Percentiles rank a stretch among this genome's conserved stretches.
Conservation (phyloP, 2,113 vertebrate genomes). For the Dromaius novaehollandiae region DNA sequence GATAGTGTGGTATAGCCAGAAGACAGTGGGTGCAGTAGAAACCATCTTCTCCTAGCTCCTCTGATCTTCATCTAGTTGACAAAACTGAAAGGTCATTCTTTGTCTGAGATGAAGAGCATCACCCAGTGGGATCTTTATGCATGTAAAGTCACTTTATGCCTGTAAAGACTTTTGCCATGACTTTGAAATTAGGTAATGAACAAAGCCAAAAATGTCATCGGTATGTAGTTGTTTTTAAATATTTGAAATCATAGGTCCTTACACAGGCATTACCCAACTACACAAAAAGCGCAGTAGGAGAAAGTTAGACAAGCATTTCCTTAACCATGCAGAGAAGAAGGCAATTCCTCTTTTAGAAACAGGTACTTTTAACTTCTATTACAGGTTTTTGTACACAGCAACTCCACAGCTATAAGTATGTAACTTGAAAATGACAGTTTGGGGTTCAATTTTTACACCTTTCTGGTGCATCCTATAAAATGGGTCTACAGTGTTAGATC, state of each 20-base stretch:
- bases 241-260: not conserved
- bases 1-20: too few relatives aligned
- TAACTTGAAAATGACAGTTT: not conserved
- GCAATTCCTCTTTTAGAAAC: not conserved
- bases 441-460: not conserved
- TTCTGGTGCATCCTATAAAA: not conserved
- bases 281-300: not conserved
- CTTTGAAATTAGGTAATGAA: not conserved
- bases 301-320: not conserved
- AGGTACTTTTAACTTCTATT: not conserved
- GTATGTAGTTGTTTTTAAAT: not conserved
- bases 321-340: not conserved
- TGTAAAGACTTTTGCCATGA: not conserved
- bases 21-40: too few relatives aligned
- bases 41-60: too few relatives aligned
- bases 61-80: not conserved
- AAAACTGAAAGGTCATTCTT: not conserved
- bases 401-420: not conserved
- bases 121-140: not conserved
- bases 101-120: not conserved
- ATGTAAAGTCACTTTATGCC: not conserved
- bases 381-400: not conserved
- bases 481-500: not conserved
- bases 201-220: not conserved
- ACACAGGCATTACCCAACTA: not conserved